phyloP scores from a whole-genome alignment of 2,888 invertebrate genomes.

The Pollenia labialis region DNA sequence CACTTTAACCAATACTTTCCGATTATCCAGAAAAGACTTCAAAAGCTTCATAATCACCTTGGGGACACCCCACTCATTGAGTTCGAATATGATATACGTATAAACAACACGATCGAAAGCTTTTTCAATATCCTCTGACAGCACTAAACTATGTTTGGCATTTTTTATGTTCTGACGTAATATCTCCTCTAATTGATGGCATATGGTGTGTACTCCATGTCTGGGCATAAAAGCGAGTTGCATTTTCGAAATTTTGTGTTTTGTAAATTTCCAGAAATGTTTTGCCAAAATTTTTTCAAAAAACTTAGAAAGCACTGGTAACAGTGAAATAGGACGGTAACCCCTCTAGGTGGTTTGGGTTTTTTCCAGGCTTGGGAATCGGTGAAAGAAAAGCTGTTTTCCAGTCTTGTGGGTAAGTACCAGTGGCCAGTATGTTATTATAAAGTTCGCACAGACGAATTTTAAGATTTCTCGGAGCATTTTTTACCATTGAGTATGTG shows the following conservation, averaged over 20 bases:
- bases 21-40: constrained; percentile 4
- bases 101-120: constrained; percentile 27
- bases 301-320: constrained; percentile 20
- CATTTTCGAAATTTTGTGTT: neutral
- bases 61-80: neutral
- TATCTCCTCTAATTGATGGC: constrained; percentile 23
- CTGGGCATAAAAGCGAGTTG: constrained; percentile 42
- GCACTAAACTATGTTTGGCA: constrained; percentile 12
- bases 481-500: no score
- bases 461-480: no score
- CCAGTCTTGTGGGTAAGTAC: constrained; percentile 33
- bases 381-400: constrained; percentile 15
- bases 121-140: constrained; percentile 35
- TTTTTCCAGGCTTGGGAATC: constrained; percentile 2
- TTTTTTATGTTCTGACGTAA: constrained; percentile 2
- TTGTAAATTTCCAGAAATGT: constrained; percentile 18
- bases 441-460: neutral
- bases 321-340: no score
- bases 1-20: neutral
- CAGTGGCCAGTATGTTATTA: constrained; percentile 1
- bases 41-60: neutral
- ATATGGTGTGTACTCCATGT: constrained; percentile 31
- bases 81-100: neutral
- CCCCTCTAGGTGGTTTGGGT: neutral
- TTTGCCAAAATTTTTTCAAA: constrained; percentile 19